Conservation (phyloP, 1,140 invertebrate species). For the Kradibia gibbosae region DNA sequence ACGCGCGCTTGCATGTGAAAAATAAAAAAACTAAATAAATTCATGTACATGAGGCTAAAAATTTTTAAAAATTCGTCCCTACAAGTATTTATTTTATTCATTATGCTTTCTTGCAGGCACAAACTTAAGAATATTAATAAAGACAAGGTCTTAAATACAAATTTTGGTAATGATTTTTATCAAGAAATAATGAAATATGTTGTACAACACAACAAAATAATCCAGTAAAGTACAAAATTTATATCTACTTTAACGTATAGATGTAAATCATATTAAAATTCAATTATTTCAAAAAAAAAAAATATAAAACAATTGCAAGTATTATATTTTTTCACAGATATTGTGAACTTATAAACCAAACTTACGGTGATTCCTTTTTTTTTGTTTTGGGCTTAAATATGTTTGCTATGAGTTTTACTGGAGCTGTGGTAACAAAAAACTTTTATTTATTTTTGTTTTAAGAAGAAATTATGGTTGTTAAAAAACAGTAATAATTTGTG, state of each 20-base stretch:
- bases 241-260: neutral
- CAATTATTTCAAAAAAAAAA: too few species aligned
- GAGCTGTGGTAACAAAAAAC: slow-evolving; percentile 20
- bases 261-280: neutral
- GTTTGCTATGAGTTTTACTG: slow-evolving; percentile 30
- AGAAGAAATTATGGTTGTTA: neutral
- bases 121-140: slow-evolving; percentile 1
- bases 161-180: neutral
- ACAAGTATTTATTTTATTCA: too few species aligned
- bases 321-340: slow-evolving; percentile 21
- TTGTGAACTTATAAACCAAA: slow-evolving; percentile 18
- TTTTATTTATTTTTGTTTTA: neutral
- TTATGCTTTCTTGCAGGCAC: neutral
- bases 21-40: too few species aligned
- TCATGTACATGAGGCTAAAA: too few species aligned
- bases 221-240: slow-evolving; percentile 28
- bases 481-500: neutral
- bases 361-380: slow-evolving; percentile 31
- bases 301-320: too few species aligned
- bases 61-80: too few species aligned
- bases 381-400: slow-evolving; percentile 27
- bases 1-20: too few species aligned
- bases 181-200: slow-evolving; percentile 7
- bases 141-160: neutral
- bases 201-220: slow-evolving; percentile 37